Conservation (phyloP, 2,113 vertebrate species). For the Cathartes aura region DNA sequence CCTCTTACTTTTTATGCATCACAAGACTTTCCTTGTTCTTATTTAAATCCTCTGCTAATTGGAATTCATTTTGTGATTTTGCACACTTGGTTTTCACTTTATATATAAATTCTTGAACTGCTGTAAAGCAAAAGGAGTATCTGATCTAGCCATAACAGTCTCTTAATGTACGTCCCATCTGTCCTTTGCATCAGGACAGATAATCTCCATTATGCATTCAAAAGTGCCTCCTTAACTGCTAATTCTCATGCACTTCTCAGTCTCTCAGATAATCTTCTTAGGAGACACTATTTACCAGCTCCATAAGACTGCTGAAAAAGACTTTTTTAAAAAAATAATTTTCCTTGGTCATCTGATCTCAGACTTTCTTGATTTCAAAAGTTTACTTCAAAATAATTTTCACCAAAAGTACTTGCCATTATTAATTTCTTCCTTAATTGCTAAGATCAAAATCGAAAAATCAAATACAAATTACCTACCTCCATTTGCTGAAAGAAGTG, state of each 20-base stretch:
- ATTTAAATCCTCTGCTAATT: background rate
- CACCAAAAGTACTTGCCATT: background rate
- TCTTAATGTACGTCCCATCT: background rate
- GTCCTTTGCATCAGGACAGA: background rate
- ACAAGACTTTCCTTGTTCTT: background rate
- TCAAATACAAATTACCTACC: background rate
- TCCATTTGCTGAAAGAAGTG: background rate
- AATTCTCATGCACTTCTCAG: background rate
- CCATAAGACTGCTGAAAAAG: background rate
- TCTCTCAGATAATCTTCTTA: background rate
- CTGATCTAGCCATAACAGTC: background rate
- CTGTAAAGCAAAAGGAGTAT: background rate
- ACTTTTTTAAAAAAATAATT: background rate
- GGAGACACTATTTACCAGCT: background rate
- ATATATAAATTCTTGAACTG: background rate
- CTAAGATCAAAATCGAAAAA: background rate
- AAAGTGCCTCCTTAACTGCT: slow-evolving; percentile 17
- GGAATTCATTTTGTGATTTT: background rate
- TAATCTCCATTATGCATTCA: slow-evolving; percentile 12
- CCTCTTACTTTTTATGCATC: background rate
- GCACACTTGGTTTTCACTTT: background rate
- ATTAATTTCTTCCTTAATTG: background rate
- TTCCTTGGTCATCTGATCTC: background rate
- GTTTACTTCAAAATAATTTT: background rate
- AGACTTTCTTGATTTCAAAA: background rate